Evolutionary conservation across 2,888 invertebrate species (phyloP), one percentile per base, ranked within the genome.

Genomic region (Pharmacophagus antenor): DNA sequence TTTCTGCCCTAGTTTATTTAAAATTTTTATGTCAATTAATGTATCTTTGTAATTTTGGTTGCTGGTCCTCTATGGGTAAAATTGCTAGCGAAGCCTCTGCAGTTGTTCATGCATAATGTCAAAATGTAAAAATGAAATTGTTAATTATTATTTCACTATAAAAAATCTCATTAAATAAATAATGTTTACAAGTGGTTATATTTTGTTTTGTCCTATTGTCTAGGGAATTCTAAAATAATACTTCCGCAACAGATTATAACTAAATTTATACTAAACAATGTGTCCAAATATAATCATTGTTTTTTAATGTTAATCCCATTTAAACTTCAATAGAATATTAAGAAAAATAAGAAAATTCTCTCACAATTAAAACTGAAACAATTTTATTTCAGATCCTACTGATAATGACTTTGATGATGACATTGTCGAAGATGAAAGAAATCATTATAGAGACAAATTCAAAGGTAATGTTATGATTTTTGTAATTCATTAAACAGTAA

Each of bases 331-430:
- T 37, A 4, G n/a, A 8, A 3, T 4, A 37, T 37, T 37, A 15
- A n/a, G 2, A n/a, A 15, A 37, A n/a, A 37, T 10, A 31, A 31
- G 37, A 15, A n/a, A 37, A 37, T n/a, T 1, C 6, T 37, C n/a
- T 37, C n/a, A 37, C n/a, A 37, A 37, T 37, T n/a, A 4, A n/a
- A 4, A n/a, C 2, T 37, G 4, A n/a, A n/a, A 37, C n/a, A 37
- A 2, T n/a, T 37, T 18, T 44, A 44, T 44, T 81, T 62, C 79
- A 90, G 91, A 84, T 53, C 87, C 90, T 42, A 77, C 70, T 31
- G 85, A 86, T 69, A 69, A 72, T 41, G 91, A 92, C 68, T 93
- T 93, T 69, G 92, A 93, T 64, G 88, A 91, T 17, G 88, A 90
- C 69, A 81, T 93, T 63, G 65, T 82, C 4, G 87, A 91, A 63